phyloP scores from a whole-genome alignment of 2,113 vertebrate species.

The Apus apus region DNA sequence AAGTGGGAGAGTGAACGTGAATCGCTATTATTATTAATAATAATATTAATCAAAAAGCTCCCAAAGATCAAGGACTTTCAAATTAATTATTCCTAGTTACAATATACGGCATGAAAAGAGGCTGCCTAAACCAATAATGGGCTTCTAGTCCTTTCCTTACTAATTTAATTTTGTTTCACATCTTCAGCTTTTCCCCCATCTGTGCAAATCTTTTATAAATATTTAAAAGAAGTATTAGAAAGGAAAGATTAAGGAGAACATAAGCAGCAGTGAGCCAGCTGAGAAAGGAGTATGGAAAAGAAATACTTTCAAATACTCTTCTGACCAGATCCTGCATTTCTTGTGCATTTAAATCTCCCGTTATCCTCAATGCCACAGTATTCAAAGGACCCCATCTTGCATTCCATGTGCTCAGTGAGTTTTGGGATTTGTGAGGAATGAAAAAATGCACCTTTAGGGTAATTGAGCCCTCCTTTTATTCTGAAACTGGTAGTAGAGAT shows the following conservation, averaged over 20 bases:
- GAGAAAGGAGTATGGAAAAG: not conserved
- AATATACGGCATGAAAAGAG: slow-evolving; percentile 42
- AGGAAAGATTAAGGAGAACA: slow-evolving; percentile 16
- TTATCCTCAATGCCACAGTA: slow-evolving; percentile 31
- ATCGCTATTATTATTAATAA: slow-evolving; percentile 43
- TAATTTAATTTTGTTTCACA: slow-evolving; percentile 61
- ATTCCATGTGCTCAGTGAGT: not conserved
- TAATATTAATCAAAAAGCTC: slow-evolving; percentile 47
- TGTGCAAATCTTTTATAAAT: slow-evolving; percentile 32
- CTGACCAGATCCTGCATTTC: not conserved
- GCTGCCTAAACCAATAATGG: slow-evolving; percentile 47
- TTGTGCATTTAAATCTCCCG: slow-evolving; percentile 34
- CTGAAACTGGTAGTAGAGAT: not conserved
- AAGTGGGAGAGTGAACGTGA: not conserved
- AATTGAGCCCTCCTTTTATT: not conserved
- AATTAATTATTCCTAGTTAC: slow-evolving; percentile 66
- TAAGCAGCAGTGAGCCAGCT: slow-evolving; percentile 10
- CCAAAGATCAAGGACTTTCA: slow-evolving; percentile 35
- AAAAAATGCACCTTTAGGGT: not conserved
- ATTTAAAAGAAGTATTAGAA: slow-evolving; percentile 51
- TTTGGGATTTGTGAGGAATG: slow-evolving; percentile 24
- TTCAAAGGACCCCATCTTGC: slow-evolving; percentile 15
- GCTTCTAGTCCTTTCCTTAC: slow-evolving; percentile 19
- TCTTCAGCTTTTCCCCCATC: slow-evolving; percentile 10
- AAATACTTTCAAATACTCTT: slow-evolving; percentile 19